Percentiles rank a stretch among this genome's conserved stretches.
Conservation (phyloP, 2,113 vertebrate genomes). For the Phasianus colchicus region DNA sequence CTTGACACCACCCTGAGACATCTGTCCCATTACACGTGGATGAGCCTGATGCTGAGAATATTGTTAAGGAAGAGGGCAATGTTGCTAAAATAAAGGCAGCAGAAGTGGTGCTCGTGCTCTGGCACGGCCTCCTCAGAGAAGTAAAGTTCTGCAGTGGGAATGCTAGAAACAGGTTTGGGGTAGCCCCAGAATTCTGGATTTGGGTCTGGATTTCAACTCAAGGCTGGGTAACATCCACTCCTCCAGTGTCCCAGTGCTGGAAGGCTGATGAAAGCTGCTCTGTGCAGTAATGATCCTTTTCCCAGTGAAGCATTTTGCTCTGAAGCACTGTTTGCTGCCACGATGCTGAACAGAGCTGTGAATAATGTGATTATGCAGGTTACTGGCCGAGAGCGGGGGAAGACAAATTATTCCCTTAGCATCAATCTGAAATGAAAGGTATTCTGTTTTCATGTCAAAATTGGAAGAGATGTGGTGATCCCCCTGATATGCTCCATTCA, state of each 20-base stretch:
- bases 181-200: background rate
- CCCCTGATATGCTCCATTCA: constrained; percentile 7
- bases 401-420: constrained; percentile 28
- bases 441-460: constrained; percentile 48
- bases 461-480: background rate
- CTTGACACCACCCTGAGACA: background rate
- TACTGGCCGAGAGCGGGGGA: constrained; percentile 21
- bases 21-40: background rate
- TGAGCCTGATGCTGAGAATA: background rate
- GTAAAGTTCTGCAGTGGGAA: background rate
- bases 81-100: background rate
- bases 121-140: background rate
- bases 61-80: background rate
- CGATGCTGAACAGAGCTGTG: background rate
- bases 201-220: background rate
- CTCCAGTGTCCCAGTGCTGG: background rate
- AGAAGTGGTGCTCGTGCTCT: background rate
- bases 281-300: background rate
- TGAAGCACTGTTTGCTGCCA: background rate
- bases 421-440: constrained; percentile 37
- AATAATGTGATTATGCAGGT: constrained; percentile 45
- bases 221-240: background rate
- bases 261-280: background rate
- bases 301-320: background rate
- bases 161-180: background rate